These are phyloP conservation scores for Dreissena polymorpha DNA, from an alignment of 1,140 invertebrate genomes.

Conservation along the genomic window DNA sequence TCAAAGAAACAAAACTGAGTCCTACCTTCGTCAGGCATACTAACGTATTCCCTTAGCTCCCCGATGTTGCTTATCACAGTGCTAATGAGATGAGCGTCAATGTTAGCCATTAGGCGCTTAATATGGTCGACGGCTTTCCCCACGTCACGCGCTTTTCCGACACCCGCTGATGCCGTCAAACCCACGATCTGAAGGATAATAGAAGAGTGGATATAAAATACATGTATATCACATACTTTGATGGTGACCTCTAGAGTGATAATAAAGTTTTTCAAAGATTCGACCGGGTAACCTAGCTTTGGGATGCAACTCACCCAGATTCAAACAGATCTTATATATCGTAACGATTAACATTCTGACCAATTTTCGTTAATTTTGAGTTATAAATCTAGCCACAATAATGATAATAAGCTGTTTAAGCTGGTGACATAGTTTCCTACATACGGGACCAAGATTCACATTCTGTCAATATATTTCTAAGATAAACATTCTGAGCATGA, in stretches of 20 bases:
- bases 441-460: too few relatives aligned
- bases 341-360: too few relatives aligned
- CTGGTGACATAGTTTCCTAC: too few relatives aligned
- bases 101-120: slow-evolving; percentile 70
- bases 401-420: too few relatives aligned
- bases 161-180: slow-evolving; percentile 78
- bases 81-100: slow-evolving; percentile 68
- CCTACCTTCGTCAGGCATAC: slow-evolving; percentile 44
- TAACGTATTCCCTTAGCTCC: slow-evolving; percentile 44
- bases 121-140: slow-evolving; percentile 68
- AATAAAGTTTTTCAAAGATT: neutral
- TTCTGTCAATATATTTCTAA: too few relatives aligned
- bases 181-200: slow-evolving; percentile 74
- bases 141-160: slow-evolving; percentile 70
- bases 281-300: neutral
- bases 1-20: neutral
- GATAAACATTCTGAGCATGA: too few relatives aligned
- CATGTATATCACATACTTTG: too few relatives aligned
- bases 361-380: too few relatives aligned
- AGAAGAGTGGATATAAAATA: neutral
- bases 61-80: slow-evolving; percentile 57
- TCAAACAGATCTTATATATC: neutral
- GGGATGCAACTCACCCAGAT: neutral
- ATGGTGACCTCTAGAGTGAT: neutral
- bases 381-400: too few relatives aligned